Base-by-base conservation (phyloP, 2,888 invertebrate genomes). In the Plemyria rubiginata region DNA sequence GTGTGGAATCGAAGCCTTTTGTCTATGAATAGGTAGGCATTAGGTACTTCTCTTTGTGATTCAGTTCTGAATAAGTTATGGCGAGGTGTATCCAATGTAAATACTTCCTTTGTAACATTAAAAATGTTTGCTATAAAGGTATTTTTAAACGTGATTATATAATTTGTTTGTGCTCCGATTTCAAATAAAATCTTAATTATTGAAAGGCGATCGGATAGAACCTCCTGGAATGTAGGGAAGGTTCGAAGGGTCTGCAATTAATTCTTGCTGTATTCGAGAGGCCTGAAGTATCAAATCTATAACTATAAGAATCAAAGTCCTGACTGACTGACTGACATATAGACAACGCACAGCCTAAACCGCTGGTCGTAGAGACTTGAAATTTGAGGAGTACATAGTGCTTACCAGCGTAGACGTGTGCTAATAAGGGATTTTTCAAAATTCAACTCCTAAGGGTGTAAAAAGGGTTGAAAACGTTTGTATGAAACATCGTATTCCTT, bases 1-100 rank as follows among this genome's bases (percentile, higher is more conserved):
- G 68, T 68, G 68, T 68, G 50, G 68, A 71, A 71, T 71, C 67
- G 70, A 68, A 63, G 67, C 62, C 59, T 67, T 70, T 71, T 67
- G 66, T 72, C 67, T 69, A 62, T 54, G 61, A 58, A 48, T 46
- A 60, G 45, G 52, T 45, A 61, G 22, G 51, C 43, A 29, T 53
- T 6, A 62, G 48, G 16, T 50, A 54, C 29, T 5, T 48, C 40
- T 32, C 57, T 38, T 32, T 50, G 50, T 57, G 29, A 29, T 57
- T 56, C 16, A 43, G 43, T 16, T 57, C 32, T 45, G 45, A 52
- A 58, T 58, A 58, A 52, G 45, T 58, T 58, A 57, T 57, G 50
- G 56, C 36, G 32, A 15, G 40, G 11, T 49, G 41, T n/a, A n/a
- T n/a, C n/a, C n/a, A n/a, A n/a, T n/a, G n/a, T n/a, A n/a, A n/a